Conservation (phyloP, 2,888 invertebrate species). For the Apantesis nais region DNA sequence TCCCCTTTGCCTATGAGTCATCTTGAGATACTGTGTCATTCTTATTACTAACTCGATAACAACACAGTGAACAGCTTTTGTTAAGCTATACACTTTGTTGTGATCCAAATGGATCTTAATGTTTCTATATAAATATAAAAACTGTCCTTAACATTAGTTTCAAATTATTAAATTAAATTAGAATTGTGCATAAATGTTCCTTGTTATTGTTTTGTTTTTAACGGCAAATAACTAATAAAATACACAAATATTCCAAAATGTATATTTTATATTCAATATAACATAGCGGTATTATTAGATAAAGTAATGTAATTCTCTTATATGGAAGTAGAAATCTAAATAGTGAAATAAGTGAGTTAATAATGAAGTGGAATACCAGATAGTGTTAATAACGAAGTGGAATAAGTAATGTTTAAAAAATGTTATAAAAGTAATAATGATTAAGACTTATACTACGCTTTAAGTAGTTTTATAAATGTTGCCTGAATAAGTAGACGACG, state of each 20-base stretch:
- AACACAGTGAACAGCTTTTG: background rate
- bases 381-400: no score
- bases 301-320: background rate
- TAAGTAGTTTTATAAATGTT: background rate
- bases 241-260: background rate
- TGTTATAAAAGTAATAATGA: background rate
- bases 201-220: background rate
- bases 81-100: no score
- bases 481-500: constrained; percentile 25
- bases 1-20: constrained; percentile 5
- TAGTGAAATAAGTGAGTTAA: no score
- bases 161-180: background rate
- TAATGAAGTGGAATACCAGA: no score
- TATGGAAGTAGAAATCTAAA: background rate
- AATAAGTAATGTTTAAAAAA: no score
- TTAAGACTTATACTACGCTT: background rate
- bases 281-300: background rate
- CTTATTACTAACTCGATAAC: background rate
- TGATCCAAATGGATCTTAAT: background rate
- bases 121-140: background rate
- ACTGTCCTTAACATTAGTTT: background rate
- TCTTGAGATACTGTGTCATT: background rate
- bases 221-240: background rate
- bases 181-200: background rate
- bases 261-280: background rate